Percentiles rank a stretch among this genome's conserved stretches.
Conservation (phyloP, 2,113 vertebrate genomes). For the Corythoichthys intestinalis region DNA sequence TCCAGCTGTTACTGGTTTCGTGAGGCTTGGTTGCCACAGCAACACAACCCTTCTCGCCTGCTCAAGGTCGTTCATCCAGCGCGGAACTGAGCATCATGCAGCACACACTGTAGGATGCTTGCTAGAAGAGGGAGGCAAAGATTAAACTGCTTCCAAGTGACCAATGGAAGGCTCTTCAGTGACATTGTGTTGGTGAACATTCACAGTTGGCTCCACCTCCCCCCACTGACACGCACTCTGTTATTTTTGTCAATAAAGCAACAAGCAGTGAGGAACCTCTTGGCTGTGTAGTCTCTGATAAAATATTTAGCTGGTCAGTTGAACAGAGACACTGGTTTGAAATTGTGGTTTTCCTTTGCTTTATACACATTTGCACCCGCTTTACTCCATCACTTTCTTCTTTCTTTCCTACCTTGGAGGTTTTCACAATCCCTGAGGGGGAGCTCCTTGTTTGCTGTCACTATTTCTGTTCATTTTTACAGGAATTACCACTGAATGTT, state of each 20-base stretch:
- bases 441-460: slow-evolving; percentile 24
- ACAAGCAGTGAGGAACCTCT: slow-evolving; percentile 54
- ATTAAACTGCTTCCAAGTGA: slow-evolving; percentile 60
- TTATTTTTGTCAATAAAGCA: slow-evolving; percentile 43
- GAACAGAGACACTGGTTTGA: slow-evolving; percentile 36
- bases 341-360: slow-evolving; percentile 48
- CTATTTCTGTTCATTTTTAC: not conserved
- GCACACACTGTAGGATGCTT: slow-evolving; percentile 51
- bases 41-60: slow-evolving; percentile 72
- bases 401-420: slow-evolving; percentile 19
- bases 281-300: slow-evolving; percentile 62
- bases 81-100: slow-evolving; percentile 64
- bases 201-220: slow-evolving; percentile 4
- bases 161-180: slow-evolving; percentile 56
- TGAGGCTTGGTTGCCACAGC: slow-evolving; percentile 73
- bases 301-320: slow-evolving; percentile 72
- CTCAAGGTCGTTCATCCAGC: slow-evolving; percentile 77
- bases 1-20: slow-evolving; percentile 78
- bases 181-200: slow-evolving; percentile 31
- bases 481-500: slow-evolving; percentile 4
- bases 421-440: slow-evolving; percentile 35
- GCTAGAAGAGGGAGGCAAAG: slow-evolving; percentile 11
- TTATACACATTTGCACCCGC: slow-evolving; percentile 42
- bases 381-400: slow-evolving; percentile 6
- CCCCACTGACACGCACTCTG: slow-evolving; percentile 5